These are phyloP conservation scores for Pithys albifrons DNA, from an alignment of 2,113 vertebrate species.

Conservation along the genomic window DNA sequence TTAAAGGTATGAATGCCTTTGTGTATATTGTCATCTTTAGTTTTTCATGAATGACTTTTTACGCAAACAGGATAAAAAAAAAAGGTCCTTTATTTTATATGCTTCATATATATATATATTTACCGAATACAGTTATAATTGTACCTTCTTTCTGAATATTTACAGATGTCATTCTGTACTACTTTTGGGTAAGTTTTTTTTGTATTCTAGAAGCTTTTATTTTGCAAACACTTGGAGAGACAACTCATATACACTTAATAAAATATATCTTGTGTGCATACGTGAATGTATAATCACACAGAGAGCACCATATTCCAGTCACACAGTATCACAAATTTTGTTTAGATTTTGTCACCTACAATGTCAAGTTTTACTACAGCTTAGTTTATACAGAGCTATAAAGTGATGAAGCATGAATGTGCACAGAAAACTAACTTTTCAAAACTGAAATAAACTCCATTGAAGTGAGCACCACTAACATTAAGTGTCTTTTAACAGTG, in stretches of 20 bases:
- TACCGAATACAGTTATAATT: neutral
- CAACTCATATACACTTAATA: neutral
- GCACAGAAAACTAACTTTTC: neutral
- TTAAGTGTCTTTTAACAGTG: neutral
- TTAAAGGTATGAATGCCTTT: neutral
- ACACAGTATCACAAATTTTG: accelerated
- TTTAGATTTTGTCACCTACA: neutral
- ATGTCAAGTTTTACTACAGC: neutral
- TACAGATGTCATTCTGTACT: neutral
- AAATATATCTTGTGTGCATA: neutral
- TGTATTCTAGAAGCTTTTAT: neutral
- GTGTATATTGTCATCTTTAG: neutral
- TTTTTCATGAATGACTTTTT: neutral
- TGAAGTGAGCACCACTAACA: neutral
- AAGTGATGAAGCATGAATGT: neutral
- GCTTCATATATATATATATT: neutral
- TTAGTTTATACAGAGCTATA: neutral
- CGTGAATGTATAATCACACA: neutral
- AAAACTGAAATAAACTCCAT: neutral
- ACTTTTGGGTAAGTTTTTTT: neutral
- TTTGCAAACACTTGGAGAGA: neutral
- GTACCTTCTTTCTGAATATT: neutral
- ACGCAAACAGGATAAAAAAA: neutral
- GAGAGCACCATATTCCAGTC: neutral
- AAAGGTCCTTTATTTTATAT: neutral